Conservation (phyloP, 1,140 invertebrate species). For the Eriocheir sinensis region DNA sequence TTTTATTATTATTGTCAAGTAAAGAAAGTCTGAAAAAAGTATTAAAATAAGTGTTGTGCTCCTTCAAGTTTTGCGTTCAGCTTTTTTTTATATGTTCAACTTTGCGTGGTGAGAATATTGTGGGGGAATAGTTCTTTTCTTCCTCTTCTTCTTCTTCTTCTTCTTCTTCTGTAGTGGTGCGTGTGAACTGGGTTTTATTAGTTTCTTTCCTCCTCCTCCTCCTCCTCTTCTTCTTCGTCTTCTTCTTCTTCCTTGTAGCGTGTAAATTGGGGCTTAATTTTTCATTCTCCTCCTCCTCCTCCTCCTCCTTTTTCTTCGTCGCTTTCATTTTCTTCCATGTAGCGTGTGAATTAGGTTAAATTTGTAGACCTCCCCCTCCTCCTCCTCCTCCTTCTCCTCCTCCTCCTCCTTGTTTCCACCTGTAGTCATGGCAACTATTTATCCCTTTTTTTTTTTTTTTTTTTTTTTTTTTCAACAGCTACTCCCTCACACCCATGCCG, state of each 20-base stretch:
- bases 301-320: background rate
- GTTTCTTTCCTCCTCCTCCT: background rate
- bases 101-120: no score
- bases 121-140: no score
- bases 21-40: background rate
- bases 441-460: background rate
- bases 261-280: background rate
- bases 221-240: slow-evolving; percentile 27
- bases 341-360: background rate
- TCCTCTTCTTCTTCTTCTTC: no score
- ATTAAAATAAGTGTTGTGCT: no score
- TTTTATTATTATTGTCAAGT: background rate
- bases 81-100: no score
- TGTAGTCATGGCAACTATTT: background rate
- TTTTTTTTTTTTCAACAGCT: no score
- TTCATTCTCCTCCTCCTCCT: background rate
- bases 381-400: background rate
- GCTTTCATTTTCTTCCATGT: background rate
- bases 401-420: background rate
- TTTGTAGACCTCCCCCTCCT: background rate
- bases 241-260: background rate
- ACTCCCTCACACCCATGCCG: no score
- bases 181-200: no score
- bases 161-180: no score
- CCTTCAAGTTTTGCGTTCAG: no score